Evolutionary conservation across 2,113 vertebrate species (phyloP), one percentile per base, ranked within the genome.

Genomic region (Sinocyclocheilus maitianheensis): DNA sequence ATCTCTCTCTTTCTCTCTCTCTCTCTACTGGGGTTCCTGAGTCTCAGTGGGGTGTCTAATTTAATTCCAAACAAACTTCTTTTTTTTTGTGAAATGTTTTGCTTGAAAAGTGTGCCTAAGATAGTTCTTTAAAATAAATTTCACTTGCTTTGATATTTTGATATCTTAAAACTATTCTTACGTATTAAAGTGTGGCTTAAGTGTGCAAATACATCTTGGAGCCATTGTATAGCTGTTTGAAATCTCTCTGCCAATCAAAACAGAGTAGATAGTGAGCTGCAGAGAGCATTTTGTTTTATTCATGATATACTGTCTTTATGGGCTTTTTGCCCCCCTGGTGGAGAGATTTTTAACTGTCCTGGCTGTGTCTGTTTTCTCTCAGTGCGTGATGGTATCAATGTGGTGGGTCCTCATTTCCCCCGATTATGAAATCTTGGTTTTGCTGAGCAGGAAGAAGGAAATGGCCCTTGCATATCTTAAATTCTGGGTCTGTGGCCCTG

Each of bases 401-500:
- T 83, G 89, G 86, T 89, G 84, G 84, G 89, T 90, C 88, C 81
- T 53, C 72, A 69, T 67, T 87, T 75, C 72, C 74, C 60, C 26
- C 9, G 24, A 80, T 86, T 84, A 84, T 88, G 85, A 90, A 90
- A 88, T 74, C 62, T 86, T 46, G 75, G 82, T 69, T 84, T 82
- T 76, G 74, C 58, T 14, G 84, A 78, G 46, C 77, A 88, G 85
- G 48, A 51, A 72, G 26, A 77, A 43, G 86, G 62, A 86, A 86
- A 87, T 75, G 72, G 72, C 58, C 48, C 13, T 55, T 85, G 65
- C 86, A 82, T 67, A 53, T 60, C 63, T 78, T 82, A 81, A 67
- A 74, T 77, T 63, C 40, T 69, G 20, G 24, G 24, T 84, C 22
- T 81, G 58, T 92, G 91, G 91, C 87, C 93, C 92, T 91, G 83